Evolutionary conservation across 2,113 vertebrate genomes (phyloP), one percentile per base, ranked within the genome.

Genomic region (Dryoscopus gambensis): DNA sequence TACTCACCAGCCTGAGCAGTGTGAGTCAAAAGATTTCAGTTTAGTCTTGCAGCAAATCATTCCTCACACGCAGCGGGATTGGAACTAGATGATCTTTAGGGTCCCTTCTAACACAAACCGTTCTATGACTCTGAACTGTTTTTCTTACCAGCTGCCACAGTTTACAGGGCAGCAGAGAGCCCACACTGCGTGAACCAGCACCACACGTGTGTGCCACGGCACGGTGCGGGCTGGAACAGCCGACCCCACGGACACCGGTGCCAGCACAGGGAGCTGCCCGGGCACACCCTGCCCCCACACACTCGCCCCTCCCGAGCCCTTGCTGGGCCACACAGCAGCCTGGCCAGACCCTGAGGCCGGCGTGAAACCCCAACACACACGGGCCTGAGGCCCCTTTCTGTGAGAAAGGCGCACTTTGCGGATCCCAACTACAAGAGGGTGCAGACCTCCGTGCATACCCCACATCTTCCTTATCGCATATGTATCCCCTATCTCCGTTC

Each of bases 211-310:
- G 15, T 23, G 33, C 62, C 55, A 10, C 0, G 5, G 79, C 60
- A 8, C 0, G 2, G 47, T 0, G 5, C 28, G 1, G 39, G 23
- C 18, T 6, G 21, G 7, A 7, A 30, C 21, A 16, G 7, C 20
- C 10, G 9, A 33, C 2, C 9, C 13, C 46, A 1, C 1, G 0
- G 49, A 3, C 53, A 4, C 1, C 6, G 19, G 2, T 1, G 15
- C 20, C 28, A 17, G 44, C 74, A 23, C n/a, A 2, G 44, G 5
- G 35, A 21, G 5, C 1, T 5, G 40, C 15, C 63, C 2, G 12
- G 14, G 35, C 44, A 55, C 30, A 15, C 16, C 0, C 21, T 4
- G 28, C 11, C 39, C 40, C 31, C 13, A 8, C 40, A 6, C 42
- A 5, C 39, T 1, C 2, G 10, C 11, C 16, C 4, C 46, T 27